phyloP scores from a whole-genome alignment of 2,888 invertebrate species.

The Orchesellides sinensis region DNA sequence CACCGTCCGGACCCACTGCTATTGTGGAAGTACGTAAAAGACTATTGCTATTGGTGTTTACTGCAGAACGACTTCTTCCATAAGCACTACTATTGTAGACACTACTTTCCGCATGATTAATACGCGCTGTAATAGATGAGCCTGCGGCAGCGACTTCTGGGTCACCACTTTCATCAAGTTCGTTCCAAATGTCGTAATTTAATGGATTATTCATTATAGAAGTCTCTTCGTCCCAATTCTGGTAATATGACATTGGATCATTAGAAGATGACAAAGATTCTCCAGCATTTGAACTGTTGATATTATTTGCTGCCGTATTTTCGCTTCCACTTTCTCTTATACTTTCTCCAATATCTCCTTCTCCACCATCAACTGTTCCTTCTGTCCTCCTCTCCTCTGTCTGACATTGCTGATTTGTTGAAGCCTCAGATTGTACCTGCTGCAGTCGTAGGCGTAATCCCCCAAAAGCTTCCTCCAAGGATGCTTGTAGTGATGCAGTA shows the following conservation, averaged over 20 bases:
- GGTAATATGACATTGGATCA: constrained; percentile 7
- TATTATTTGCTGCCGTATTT: not conserved
- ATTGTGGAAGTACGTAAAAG: not conserved
- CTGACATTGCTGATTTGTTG: not conserved
- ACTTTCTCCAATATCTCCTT: not conserved
- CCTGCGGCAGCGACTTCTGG: too few species aligned
- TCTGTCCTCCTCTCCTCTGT: not conserved
- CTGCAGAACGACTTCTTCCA: not conserved
- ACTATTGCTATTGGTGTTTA: not conserved
- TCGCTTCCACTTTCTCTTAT: not conserved
- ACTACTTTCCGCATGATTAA: constrained; percentile 35
- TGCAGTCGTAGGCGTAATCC: constrained; percentile 30
- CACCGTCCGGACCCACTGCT: not conserved
- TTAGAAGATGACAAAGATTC: not conserved
- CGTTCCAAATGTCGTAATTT: constrained; percentile 56
- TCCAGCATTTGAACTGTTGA: not conserved
- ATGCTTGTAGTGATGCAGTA: constrained; percentile 33
- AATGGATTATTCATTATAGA: constrained; percentile 45
- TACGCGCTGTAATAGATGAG: constrained; percentile 28
- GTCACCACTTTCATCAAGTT: constrained; percentile 29
- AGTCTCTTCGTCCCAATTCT: constrained; percentile 43
- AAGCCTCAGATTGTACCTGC: constrained; percentile 1
- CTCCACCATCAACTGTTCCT: not conserved
- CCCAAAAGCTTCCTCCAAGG: constrained; percentile 42
- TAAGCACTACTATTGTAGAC: not conserved